Conservation (phyloP, 2,888 invertebrate species). For the Cerastis rubricosa region DNA sequence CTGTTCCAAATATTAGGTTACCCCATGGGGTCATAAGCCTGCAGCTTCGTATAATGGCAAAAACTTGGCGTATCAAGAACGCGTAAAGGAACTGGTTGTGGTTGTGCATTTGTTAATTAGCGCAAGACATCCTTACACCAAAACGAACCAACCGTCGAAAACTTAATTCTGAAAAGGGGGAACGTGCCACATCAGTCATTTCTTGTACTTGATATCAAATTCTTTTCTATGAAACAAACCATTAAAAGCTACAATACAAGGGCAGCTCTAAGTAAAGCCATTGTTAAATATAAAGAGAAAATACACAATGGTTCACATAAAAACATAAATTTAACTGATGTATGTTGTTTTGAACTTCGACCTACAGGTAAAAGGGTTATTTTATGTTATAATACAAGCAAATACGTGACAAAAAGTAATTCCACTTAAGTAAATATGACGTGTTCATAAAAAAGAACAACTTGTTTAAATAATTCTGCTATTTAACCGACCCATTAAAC, state of each 20-base stretch:
- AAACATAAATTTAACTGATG: slow-evolving; percentile 11
- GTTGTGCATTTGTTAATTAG: slow-evolving; percentile 50
- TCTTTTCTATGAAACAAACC: slow-evolving; percentile 10
- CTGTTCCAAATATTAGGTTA: slow-evolving; percentile 5
- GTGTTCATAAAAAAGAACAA: slow-evolving; percentile 43
- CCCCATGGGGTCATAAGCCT: background rate
- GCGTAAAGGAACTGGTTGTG: slow-evolving; percentile 50
- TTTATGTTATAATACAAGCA: slow-evolving; percentile 16
- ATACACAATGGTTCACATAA: slow-evolving; percentile 27
- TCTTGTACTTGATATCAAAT: background rate
- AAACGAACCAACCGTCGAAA: slow-evolving; percentile 18
- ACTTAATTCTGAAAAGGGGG: background rate
- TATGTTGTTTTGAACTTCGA: slow-evolving; percentile 35
- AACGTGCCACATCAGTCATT: slow-evolving; percentile 1
- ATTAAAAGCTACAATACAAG: background rate
- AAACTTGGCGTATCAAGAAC: slow-evolving; percentile 22
- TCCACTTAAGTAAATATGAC: slow-evolving; percentile 30
- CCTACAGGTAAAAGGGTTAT: slow-evolving; percentile 31
- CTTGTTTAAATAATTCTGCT: slow-evolving; percentile 43
- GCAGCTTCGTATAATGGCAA: slow-evolving; percentile 14
- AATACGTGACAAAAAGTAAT: slow-evolving; percentile 48
- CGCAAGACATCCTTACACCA: slow-evolving; percentile 40
- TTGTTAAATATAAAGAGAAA: slow-evolving; percentile 35
- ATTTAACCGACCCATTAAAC: slow-evolving; percentile 37
- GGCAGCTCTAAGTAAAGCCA: slow-evolving; percentile 14